Percentiles rank a stretch among this genome's conserved stretches.
Conservation (phyloP, 2,888 invertebrate genomes). For the Aleiodes leptofemur region DNA sequence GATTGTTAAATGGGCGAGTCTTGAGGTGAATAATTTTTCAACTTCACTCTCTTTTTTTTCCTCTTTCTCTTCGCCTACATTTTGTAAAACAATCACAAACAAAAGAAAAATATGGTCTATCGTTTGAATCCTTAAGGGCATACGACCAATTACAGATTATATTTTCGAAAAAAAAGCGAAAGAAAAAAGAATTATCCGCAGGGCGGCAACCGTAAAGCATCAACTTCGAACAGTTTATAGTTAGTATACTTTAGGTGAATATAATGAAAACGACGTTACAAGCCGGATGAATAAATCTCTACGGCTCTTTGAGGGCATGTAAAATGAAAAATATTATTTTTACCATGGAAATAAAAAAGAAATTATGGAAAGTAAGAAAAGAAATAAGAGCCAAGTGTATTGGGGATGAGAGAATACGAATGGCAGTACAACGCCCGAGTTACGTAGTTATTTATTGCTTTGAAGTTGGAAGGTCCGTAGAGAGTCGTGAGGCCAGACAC, state of each 20-base stretch:
- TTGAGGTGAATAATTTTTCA: no score
- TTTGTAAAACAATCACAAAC: neutral
- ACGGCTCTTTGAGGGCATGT: slow-evolving; percentile 6
- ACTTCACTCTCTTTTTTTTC: neutral
- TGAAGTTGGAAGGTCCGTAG: slow-evolving; percentile 49
- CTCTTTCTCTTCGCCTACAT: neutral
- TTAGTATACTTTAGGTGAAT: slow-evolving; percentile 31
- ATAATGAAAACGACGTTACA: slow-evolving; percentile 35
- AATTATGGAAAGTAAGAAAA: neutral
- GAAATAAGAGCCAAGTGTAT: slow-evolving; percentile 21
- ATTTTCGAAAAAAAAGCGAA: neutral
- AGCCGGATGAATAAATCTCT: slow-evolving; percentile 33
- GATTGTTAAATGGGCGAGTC: no score
- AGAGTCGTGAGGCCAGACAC: slow-evolving; percentile 58
- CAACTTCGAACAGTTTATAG: slow-evolving; percentile 33
- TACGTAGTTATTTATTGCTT: slow-evolving; percentile 60
- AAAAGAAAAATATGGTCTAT: slow-evolving; percentile 2
- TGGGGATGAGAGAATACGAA: slow-evolving; percentile 36
- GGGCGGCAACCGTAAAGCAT: slow-evolving; percentile 32
- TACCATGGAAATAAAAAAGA: slow-evolving; percentile 16
- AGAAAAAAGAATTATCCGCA: neutral
- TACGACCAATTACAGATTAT: slow-evolving; percentile 35
- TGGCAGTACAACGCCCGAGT: slow-evolving; percentile 41
- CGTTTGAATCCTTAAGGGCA: slow-evolving; percentile 11
- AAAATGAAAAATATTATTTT: slow-evolving; percentile 6